These are phyloP conservation scores for Chaetodon auriga DNA, from an alignment of 2,113 vertebrate species.

Conservation along the genomic window DNA sequence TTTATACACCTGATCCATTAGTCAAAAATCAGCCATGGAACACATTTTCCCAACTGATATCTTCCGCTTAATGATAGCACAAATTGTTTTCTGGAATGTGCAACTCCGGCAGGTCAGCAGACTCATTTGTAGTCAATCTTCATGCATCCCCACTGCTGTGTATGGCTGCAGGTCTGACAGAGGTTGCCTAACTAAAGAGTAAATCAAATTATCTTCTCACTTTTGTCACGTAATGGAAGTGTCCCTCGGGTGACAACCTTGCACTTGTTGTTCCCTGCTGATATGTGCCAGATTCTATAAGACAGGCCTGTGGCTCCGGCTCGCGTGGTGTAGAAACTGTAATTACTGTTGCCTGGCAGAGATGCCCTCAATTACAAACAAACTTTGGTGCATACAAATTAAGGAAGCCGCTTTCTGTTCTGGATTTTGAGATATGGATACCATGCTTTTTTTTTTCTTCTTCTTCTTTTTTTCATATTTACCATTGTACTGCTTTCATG, in stretches of 20 bases:
- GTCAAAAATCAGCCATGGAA: slow-evolving; percentile 64
- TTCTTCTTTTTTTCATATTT: not conserved
- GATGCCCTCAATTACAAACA: slow-evolving; percentile 73
- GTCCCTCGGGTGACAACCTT: slow-evolving; percentile 79
- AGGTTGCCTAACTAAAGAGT: slow-evolving; percentile 86
- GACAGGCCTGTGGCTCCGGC: slow-evolving; percentile 60
- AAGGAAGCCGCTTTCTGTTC: slow-evolving; percentile 34
- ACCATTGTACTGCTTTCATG: not conserved
- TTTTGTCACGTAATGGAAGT: slow-evolving; percentile 82
- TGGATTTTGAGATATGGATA: slow-evolving; percentile 46
- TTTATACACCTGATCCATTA: slow-evolving; percentile 57
- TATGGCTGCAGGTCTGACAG: slow-evolving; percentile 83
- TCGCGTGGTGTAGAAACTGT: slow-evolving; percentile 60
- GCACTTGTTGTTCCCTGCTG: slow-evolving; percentile 77
- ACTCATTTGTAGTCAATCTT: slow-evolving; percentile 87
- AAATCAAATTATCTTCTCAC: slow-evolving; percentile 87
- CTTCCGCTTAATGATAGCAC: slow-evolving; percentile 62
- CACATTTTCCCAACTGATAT: slow-evolving; percentile 65
- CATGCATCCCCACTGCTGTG: slow-evolving; percentile 72
- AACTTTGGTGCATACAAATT: slow-evolving; percentile 65
- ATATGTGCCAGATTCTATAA: slow-evolving; percentile 79
- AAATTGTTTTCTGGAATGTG: slow-evolving; percentile 74
- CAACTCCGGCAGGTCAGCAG: slow-evolving; percentile 84
- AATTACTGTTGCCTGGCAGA: slow-evolving; percentile 73
- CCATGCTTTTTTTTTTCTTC: not conserved